Base-by-base conservation (phyloP, 2,888 invertebrate species). In the Eudasyphora cyanicolor region DNA sequence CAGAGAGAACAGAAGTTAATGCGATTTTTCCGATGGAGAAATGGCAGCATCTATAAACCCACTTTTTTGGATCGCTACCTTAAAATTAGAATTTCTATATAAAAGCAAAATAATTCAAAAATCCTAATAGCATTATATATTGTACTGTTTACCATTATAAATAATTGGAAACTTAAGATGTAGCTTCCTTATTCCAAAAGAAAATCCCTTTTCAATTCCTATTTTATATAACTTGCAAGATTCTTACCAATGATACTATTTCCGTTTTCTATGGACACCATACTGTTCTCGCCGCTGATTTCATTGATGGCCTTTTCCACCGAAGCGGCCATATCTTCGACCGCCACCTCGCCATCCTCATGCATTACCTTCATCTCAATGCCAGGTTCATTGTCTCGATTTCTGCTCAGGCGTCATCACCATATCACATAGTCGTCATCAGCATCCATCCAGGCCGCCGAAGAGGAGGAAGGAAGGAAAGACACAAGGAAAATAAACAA, bases 311-410 rank as follows among this genome's bases (percentile, higher is more conserved):
- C 94, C 87, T 94, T 94, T 87, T 95, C 95, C 69, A 94, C 92
- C 0, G 95, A 95, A 64, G 64, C 95, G 93, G 27, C 87, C 88
- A 71, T 88, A 88, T 94, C 94, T 12, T 67, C 67, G 38, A 17
- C 21, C 35, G 32, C 64, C 87, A 94, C 80, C 64, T 81, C 83
- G 27, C 82, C 94, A 79, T 71, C 94, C 81, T 91, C 90, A 69
- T 90, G 89, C 64, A 97, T 92, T 86, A 96, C 95, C 92, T 96
- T 95, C 94, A 97, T 94, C 92, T 97, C 97, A 91, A 97, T 96
- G 57, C 96, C 96, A 54, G 95, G 96, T 92, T 97, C 96, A 86
- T 95, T 95, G 87, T 95, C 95, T 86, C 96, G 79, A 82, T 71
- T 82, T 79, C 79, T 82, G 64, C 51, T 71, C 74, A 57, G 67